Evolutionary conservation across 2,888 invertebrate genomes (phyloP), one percentile per base, ranked within the genome.

Genomic region (Ectemnius cavifrons): DNA sequence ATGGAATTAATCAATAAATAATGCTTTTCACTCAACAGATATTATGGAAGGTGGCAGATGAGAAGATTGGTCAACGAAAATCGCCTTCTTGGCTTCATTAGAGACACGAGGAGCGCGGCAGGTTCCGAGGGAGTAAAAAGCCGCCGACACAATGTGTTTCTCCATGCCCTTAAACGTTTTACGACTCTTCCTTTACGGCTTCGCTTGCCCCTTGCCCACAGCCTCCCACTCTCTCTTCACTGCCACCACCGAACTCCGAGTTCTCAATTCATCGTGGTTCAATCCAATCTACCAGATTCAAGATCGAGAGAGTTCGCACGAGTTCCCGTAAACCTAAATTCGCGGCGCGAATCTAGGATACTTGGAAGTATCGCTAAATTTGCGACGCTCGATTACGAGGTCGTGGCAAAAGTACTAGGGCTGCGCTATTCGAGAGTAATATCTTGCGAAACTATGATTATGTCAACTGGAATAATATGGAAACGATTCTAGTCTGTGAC

Each of bases 91-190:
- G 63, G 62, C 66, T 80, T 80, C 80, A 71, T 80, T 78, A 80
- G 56, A 37, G 59, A 56, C 6, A 8, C 49, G 45, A n/a, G 58
- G 52, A 28, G 59, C 66, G 46, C 63, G 66, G 57, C 45, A 45
- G 59, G 37, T 63, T 45, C 57, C 45, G 37, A 61, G 59, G 28
- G 11, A 61, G 65, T 68, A 80, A 80, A 80, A 80, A 80, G 78
- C 56, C 69, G 78, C 62, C 73, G 66, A 46, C 63, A 63, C 69
- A 74, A 71, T 74, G 68, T 69, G 66, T 66, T 67, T 67, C 64
- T n/a, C 63, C 68, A 46, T 60, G 69, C 70, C 71, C 73, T 73
- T 78, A 69, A 63, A 74, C 73, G 71, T 81, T 82, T 82, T 82
- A 82, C 74, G 81, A 80, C 68, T 63, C 64, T 63, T 57, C 62